A percentile compares a stretch with the other conserved stretches of the same genome.
Evolutionary conservation across 2,797 vertebrate genomes (phyloP).

Genomic region (Acomys russatus): DNA sequence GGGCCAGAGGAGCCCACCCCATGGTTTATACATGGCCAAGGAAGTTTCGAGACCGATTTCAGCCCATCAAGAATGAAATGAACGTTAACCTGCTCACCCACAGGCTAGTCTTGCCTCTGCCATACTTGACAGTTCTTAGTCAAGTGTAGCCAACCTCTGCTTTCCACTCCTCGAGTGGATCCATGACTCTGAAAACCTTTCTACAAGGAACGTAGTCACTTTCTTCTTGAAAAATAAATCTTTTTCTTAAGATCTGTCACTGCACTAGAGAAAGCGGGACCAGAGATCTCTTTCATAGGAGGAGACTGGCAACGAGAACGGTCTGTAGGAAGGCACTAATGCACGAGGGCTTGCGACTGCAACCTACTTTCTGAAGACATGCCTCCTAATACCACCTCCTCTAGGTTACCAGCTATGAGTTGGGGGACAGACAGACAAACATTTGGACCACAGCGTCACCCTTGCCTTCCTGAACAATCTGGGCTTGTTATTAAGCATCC

Average conservation of each 20-base stretch:
- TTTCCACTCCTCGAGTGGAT: slow-evolving; percentile 39
- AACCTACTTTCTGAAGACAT: background rate
- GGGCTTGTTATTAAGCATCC: slow-evolving; percentile 14
- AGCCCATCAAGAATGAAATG: slow-evolving; percentile 32
- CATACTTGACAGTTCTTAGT: slow-evolving; percentile 31
- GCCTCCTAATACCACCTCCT: background rate
- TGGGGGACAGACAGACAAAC: background rate
- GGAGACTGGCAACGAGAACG: background rate
- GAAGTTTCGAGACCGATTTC: slow-evolving; percentile 23
- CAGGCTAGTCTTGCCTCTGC: slow-evolving; percentile 13
- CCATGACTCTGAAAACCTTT: slow-evolving; percentile 50
- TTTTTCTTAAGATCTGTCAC: slow-evolving; percentile 52
- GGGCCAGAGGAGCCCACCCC: slow-evolving; percentile 13
- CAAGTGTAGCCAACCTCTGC: background rate
- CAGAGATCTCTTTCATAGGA: background rate
- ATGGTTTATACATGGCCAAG: slow-evolving; percentile 16
- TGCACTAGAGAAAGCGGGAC: slow-evolving; percentile 14
- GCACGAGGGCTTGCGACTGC: background rate
- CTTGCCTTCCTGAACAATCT: background rate
- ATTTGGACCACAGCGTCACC: background rate
- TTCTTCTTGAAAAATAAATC: slow-evolving; percentile 60
- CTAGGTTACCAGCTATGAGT: background rate
- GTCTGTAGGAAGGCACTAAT: background rate
- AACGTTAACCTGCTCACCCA: background rate
- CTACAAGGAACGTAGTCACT: background rate